Evolutionary conservation across 2,113 vertebrate species (phyloP).

Genomic region (Microcebus griseorufus): DNA sequence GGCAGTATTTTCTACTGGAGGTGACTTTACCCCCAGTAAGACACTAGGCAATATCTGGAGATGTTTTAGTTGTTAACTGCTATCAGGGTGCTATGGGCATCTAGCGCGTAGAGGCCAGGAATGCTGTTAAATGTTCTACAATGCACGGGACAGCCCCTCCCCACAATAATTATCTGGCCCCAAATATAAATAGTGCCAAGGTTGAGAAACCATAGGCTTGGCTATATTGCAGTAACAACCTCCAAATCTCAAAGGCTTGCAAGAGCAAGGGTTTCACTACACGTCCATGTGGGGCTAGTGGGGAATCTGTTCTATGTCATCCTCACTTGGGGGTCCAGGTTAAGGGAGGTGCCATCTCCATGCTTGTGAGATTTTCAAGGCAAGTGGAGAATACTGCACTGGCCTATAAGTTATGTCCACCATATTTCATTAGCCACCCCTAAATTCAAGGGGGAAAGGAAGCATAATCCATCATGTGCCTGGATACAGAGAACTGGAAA

Average conservation of each 20-base stretch:
- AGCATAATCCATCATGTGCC: neutral
- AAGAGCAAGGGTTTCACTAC: neutral
- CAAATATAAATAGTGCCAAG: neutral
- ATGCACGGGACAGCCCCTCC: no score
- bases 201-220: neutral
- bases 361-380: neutral
- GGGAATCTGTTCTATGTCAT: neutral
- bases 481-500: neutral
- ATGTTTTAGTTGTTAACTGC: neutral
- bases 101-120: neutral
- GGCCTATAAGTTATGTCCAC: neutral
- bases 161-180: neutral
- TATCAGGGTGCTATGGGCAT: neutral
- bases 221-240: neutral
- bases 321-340: neutral
- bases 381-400: neutral
- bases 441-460: neutral
- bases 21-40: neutral
- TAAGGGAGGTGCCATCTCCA: neutral
- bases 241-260: neutral
- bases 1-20: neutral
- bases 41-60: neutral
- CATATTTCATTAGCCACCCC: neutral
- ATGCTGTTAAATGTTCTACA: no score
- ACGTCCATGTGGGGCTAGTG: neutral